Conservation (phyloP, 2,888 invertebrate genomes). For the Melinopterus prodromus region DNA sequence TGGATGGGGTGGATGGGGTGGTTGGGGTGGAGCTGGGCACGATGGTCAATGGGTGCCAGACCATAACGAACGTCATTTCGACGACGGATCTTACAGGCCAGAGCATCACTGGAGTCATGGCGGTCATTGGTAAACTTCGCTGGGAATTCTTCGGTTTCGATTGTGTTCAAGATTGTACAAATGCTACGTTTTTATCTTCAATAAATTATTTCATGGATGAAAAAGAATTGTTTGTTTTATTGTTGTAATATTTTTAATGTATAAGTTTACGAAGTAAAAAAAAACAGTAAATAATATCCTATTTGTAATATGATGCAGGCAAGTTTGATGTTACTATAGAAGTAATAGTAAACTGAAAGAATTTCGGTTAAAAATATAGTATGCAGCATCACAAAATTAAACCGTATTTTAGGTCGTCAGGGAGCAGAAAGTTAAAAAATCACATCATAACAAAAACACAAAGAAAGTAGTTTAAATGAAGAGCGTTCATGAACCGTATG, state of each 20-base stretch:
- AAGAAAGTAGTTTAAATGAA: no score
- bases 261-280: not conserved
- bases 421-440: no score
- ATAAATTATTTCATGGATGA: not conserved
- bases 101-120: conserved; percentile 38
- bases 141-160: not conserved
- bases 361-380: no score
- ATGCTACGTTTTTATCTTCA: not conserved
- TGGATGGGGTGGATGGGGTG: conserved; percentile 29
- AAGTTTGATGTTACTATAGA: no score
- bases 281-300: no score
- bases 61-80: conserved; percentile 48
- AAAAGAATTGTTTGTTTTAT: not conserved
- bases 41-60: conserved; percentile 48
- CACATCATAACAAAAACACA: no score
- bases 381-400: no score
- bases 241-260: not conserved
- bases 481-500: no score
- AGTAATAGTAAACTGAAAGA: no score
- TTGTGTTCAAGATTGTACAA: not conserved
- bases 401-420: no score
- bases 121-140: conserved; percentile 9
- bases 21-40: conserved; percentile 41
- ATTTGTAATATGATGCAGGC: no score
- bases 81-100: conserved; percentile 52